Conservation (phyloP, 2,113 vertebrate species). For the Tyto alba region DNA sequence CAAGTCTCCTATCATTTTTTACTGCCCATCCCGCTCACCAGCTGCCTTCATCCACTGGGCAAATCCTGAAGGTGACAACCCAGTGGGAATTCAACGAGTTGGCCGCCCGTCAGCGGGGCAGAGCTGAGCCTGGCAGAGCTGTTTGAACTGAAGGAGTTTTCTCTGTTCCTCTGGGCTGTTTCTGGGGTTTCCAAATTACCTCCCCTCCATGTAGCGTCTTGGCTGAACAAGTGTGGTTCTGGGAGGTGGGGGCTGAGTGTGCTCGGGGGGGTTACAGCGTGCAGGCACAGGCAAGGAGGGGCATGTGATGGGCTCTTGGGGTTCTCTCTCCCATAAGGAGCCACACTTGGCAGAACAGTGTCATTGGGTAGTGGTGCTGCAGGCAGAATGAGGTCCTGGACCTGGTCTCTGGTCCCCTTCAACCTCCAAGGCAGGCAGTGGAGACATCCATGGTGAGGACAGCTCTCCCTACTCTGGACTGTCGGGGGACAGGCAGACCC, state of each 20-base stretch:
- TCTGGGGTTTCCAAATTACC: background rate
- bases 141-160: background rate
- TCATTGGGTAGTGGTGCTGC: background rate
- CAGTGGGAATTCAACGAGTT: background rate
- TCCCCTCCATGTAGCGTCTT: background rate
- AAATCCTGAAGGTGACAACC: background rate
- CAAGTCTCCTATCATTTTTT: background rate
- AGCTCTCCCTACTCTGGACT: background rate
- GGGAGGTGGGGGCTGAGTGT: background rate
- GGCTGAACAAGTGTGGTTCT: background rate
- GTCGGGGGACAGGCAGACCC: background rate
- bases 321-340: background rate
- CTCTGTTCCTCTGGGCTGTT: background rate
- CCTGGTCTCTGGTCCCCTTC: background rate
- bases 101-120: fast-evolving
- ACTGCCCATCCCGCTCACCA: fast-evolving
- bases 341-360: background rate
- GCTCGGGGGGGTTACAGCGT: background rate
- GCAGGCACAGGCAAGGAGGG: background rate
- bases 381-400: background rate
- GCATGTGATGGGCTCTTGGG: background rate
- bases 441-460: background rate
- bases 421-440: background rate
- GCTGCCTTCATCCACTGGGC: fast-evolving
- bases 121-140: background rate